These are phyloP conservation scores for Sakesphorus luctuosus DNA, from an alignment of 2,113 vertebrate genomes.

Conservation along the genomic window DNA sequence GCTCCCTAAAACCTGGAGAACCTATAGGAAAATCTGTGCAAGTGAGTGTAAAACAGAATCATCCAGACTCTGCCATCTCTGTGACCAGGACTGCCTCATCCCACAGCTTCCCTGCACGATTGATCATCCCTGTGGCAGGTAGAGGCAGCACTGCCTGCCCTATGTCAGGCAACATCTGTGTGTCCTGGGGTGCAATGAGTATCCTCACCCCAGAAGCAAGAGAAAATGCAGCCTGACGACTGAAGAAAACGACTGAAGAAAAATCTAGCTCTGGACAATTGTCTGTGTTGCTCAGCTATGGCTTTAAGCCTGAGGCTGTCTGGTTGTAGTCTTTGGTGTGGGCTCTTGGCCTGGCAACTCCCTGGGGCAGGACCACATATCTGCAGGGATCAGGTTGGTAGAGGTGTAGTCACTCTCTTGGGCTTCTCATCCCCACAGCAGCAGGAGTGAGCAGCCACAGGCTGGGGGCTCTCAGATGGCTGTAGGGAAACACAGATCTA, in stretches of 20 bases:
- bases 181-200: background rate
- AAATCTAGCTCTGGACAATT: background rate
- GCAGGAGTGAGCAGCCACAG: background rate
- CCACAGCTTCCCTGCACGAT: background rate
- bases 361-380: background rate
- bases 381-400: background rate
- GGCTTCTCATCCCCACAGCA: accelerated
- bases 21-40: background rate
- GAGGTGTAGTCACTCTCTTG: background rate
- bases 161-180: background rate
- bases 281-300: background rate
- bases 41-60: background rate
- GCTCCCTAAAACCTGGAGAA: background rate
- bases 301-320: background rate
- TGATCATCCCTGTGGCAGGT: background rate
- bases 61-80: background rate
- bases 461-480: background rate
- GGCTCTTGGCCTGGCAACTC: background rate
- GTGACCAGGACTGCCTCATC: background rate
- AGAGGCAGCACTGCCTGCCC: background rate
- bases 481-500: background rate
- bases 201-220: background rate
- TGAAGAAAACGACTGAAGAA: background rate
- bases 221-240: background rate
- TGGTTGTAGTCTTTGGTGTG: background rate